Base-by-base conservation (phyloP, 2,113 vertebrate species). In the Morone saxatilis region DNA sequence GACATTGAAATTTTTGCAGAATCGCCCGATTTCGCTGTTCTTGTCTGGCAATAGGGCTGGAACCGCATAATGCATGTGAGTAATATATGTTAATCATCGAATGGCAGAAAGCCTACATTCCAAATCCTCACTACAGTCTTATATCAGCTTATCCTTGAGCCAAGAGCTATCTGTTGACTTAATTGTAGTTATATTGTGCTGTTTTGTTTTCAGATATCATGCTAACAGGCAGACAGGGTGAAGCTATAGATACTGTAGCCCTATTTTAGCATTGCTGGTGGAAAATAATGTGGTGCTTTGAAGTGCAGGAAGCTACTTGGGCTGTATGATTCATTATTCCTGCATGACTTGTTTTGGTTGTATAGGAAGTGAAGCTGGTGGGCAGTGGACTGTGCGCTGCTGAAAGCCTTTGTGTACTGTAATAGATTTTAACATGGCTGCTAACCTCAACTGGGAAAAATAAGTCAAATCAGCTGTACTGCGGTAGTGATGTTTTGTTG, bases 301-400 rank as follows among this genome's bases (percentile, higher is more conserved):
- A 84, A 71, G 67, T 72, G 41, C 40, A 76, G 76, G 63, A 85
- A 72, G n/a, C 53, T 71, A 13, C 71, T 78, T 59, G 1, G 66
- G 43, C 66, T 53, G 61, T 36, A 65, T 75, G 82, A 88, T 71
- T 91, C 82, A 88, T 71, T 81, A 41, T 76, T 76, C 38, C 71
- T 67, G 57, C 67, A 47, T 78, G 54, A 50, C 63, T 63, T 80
- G 43, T 78, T 90, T 79, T 67, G 51, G 78, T 76, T n/a, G 20
- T 71, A 80, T 48, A 71, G 70, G 66, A 83, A 85, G 68, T 80
- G 65, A 53, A 80, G 66, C 68, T 63, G 36, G 78, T 86, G 78
- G 86, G 77, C 76, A 81, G 45, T 56, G 45, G 43, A 75, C 72
- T 83, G 62, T 82, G 74, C 73, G 31, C 48, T 66, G 65, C 65